phyloP scores from a whole-genome alignment of 2,888 invertebrate species.

The Epistrophella euchroma region DNA sequence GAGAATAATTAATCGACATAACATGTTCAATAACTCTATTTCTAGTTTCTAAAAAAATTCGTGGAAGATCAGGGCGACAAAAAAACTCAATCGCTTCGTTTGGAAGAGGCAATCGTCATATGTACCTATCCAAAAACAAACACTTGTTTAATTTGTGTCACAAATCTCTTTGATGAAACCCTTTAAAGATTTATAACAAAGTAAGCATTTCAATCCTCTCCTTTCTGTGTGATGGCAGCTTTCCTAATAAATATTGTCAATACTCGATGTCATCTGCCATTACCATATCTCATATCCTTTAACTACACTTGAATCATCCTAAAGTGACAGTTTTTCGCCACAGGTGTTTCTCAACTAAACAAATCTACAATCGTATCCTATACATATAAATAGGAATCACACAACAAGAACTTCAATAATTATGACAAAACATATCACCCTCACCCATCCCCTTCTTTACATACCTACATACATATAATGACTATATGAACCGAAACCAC shows the following conservation, averaged over 20 bases:
- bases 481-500: slow-evolving; percentile 45
- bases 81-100: too few species aligned
- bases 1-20: too few species aligned
- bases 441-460: slow-evolving; percentile 31
- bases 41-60: too few species aligned
- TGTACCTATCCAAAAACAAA: too few species aligned
- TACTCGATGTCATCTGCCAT: slow-evolving; percentile 47
- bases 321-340: slow-evolving; percentile 81
- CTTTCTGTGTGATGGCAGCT: not conserved
- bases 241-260: slow-evolving; percentile 8
- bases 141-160: too few species aligned
- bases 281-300: slow-evolving; percentile 26
- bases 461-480: not conserved
- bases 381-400: slow-evolving; percentile 15
- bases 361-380: slow-evolving; percentile 25
- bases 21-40: too few species aligned
- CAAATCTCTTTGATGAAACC: too few species aligned
- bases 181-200: not conserved
- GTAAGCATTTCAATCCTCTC: not conserved
- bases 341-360: slow-evolving; percentile 81
- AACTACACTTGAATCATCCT: slow-evolving; percentile 32
- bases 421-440: slow-evolving; percentile 56
- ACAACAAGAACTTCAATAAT: slow-evolving; percentile 58
- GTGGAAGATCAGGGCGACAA: too few species aligned
- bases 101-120: too few species aligned